A percentile compares a stretch with the other conserved stretches of the same genome.
Evolutionary conservation across 2,113 vertebrate species (phyloP).

Genomic region (Eulemur rufifrons): DNA sequence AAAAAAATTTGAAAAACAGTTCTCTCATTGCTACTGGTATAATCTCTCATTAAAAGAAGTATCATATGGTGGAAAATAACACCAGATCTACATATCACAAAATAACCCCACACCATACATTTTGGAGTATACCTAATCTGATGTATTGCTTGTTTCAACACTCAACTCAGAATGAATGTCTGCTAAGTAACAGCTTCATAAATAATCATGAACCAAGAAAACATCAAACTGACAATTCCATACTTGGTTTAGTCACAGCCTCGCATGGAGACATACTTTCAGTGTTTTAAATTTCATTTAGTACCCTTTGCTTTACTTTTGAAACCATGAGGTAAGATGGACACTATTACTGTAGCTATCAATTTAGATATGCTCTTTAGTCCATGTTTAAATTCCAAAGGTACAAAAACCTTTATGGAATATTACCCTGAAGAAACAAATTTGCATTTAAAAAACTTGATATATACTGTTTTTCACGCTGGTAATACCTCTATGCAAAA

Average conservation of each 20-base stretch:
- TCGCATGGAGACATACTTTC: neutral
- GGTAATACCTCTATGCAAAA: neutral
- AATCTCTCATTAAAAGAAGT: neutral
- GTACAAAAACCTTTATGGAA: neutral
- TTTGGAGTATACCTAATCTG: neutral
- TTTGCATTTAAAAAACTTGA: neutral
- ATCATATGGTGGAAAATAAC: neutral
- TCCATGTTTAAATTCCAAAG: constrained; percentile 26
- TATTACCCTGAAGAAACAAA: neutral
- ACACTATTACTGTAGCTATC: neutral
- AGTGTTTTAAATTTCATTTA: constrained; percentile 1
- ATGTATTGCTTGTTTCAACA: neutral
- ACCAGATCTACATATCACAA: neutral
- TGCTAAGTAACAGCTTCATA: neutral
- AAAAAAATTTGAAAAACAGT: neutral
- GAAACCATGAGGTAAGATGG: neutral
- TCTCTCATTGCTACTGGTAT: neutral
- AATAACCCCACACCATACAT: neutral
- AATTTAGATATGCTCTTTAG: neutral
- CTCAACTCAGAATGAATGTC: neutral
- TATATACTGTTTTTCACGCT: neutral
- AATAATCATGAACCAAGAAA: constrained; percentile 28
- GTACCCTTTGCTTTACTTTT: neutral
- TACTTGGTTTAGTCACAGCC: neutral
- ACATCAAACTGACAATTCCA: neutral